Evolutionary conservation across 2,888 invertebrate species (phyloP), one percentile per base, ranked within the genome.

Genomic region (Amphimallon solstitiale): DNA sequence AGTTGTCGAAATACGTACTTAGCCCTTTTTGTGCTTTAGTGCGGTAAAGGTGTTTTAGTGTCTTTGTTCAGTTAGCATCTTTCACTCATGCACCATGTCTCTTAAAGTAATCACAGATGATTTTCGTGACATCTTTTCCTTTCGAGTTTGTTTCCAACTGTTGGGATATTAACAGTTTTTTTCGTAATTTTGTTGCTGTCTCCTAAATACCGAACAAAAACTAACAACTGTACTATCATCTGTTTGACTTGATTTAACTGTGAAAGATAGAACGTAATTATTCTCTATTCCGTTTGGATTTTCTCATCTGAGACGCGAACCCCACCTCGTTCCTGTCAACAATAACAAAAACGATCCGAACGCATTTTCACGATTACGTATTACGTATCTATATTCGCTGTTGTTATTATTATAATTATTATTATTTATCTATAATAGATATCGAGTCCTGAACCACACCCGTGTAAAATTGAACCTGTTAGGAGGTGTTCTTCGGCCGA

Each of bases 371-470:
- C 38, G 40, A 59, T 38, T 59, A 40, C 43, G 43, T 29, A n/a
- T n/a, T n/a, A 34, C 34, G n/a, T 54, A 29, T 29, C 29, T 29
- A 29, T 29, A 43, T 43, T 46, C 46, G 21, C 46, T 46, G 12
- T 56, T 23, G 38, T 56, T 40, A 54, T 37, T 49, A 62, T 62
- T 37, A 63, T 63, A 43, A 63, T 54, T 52, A 63, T 63, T 43
- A 52, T 63, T 52, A 34, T 63, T 63, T 51, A 63, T 63, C 63
- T 51, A 46, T 45, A 63, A 63, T 40, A 51, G 63, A 63, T 63
- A 63, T 63, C 63, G 54, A 52, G 40, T n/a, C 40, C 63, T 17
- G 52, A 54, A 54, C 63, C 63, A 63, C 63, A 63, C 63, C 63
- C 54, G 63, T 63, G 35, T 45, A 54, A 45, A 63, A 54, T 63